Base-by-base conservation (phyloP, 2,888 invertebrate genomes). In the Parnassius mnemosyne region DNA sequence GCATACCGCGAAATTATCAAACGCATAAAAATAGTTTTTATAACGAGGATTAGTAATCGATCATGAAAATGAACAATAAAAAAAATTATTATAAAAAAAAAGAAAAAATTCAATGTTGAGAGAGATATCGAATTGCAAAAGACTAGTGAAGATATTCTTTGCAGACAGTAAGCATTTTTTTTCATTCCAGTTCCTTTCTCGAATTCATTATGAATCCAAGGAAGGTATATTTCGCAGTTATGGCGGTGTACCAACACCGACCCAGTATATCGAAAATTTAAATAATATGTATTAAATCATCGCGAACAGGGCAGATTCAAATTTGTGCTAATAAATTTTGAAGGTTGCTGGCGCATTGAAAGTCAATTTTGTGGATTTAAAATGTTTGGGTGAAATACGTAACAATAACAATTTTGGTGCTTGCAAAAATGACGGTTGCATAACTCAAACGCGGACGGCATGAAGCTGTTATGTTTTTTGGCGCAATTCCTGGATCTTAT, bases 331-430 rank as follows among this genome's bases (percentile, higher is more conserved):
- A 70, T 66, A 49, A 61, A 65, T 63, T 66, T 67, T 73, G 70
- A 72, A 74, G 74, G 75, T 70, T 71, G 67, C 63, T 65, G 64
- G 57, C 52, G 5, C 65, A 68, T 72, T 74, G 68, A 70, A 70
- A 74, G 69, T 73, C 70, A 69, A 68, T 71, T 73, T 67, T 60
- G 60, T 57, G 61, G 62, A n/a, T 53, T 60, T 61, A 63, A 55
- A 54, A 61, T 69, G 68, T 67, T 70, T 68, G 65, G 69, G 68
- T 65, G 68, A 68, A 65, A 68, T 57, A 49, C 42, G 53, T 44
- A 50, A 65, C 67, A 64, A 67, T 53, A 70, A 60, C 60, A 49
- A 63, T 55, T 53, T 46, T 34, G 13, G 47, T 10, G 51, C 13
- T n/a, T 25, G 25, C 44, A n/a, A 43, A 57, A 42, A 55, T 44